Conservation (phyloP, 2,113 vertebrate genomes). For the Tapirus terrestris region DNA sequence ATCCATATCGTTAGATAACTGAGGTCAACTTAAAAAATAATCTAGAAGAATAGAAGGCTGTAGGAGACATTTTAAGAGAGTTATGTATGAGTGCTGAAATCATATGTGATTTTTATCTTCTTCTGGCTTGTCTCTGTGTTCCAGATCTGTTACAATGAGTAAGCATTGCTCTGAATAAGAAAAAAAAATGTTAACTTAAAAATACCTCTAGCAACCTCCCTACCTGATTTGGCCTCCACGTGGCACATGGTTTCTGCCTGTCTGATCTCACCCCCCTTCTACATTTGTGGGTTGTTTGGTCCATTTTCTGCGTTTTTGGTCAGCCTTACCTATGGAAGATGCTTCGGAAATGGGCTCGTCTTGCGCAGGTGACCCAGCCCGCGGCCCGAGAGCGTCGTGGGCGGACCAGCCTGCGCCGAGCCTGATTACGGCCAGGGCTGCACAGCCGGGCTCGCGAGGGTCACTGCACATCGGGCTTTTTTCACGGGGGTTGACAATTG, state of each 20-base stretch:
- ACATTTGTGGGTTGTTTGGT: rapidly evolving
- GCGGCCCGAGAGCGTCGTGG: not conserved
- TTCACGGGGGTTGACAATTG: not conserved
- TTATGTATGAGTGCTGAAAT: rapidly evolving
- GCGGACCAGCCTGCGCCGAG: rapidly evolving
- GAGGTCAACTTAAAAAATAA: not conserved
- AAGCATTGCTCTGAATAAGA: not conserved
- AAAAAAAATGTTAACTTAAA: not conserved
- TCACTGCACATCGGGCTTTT: rapidly evolving
- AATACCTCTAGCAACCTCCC: rapidly evolving
- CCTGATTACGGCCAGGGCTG: rapidly evolving
- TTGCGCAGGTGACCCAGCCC: rapidly evolving
- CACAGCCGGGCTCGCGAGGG: not conserved
- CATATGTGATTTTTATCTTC: rapidly evolving
- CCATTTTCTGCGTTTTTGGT: not conserved
- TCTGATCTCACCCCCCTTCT: not conserved
- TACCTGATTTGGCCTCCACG: rapidly evolving
- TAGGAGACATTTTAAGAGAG: rapidly evolving
- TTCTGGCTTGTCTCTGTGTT: not conserved
- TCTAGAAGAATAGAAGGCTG: rapidly evolving
- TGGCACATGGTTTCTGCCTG: rapidly evolving
- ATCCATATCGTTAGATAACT: rapidly evolving
- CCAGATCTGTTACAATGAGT: not conserved
- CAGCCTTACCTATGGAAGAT: not conserved
- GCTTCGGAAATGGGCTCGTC: not conserved